These are phyloP conservation scores for Zoanthus solanderi DNA, from an alignment of 92 coral and sea anemone genomes.

Conservation along the genomic window DNA sequence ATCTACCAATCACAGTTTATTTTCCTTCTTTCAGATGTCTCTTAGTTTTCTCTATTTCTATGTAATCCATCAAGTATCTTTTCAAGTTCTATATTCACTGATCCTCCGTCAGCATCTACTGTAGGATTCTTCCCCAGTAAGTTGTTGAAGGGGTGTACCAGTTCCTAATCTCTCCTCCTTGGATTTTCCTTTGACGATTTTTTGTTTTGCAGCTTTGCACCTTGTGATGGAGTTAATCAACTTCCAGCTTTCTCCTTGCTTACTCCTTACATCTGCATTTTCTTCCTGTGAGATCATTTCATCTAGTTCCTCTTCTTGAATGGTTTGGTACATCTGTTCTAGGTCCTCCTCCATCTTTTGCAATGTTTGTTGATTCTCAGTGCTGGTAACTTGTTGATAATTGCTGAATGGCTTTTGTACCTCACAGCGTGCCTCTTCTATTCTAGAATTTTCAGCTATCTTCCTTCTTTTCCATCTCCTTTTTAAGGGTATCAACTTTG, in stretches of 20 bases:
- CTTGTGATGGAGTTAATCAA: background rate
- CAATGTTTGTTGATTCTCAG: too few species aligned
- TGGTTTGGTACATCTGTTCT: too few species aligned
- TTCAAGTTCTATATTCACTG: background rate
- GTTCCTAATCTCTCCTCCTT: background rate
- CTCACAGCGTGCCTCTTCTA: too few species aligned
- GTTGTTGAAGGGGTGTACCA: background rate
- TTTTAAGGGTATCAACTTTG: too few species aligned
- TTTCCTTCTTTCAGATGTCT: too few species aligned
- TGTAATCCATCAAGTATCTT: background rate
- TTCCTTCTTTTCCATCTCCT: too few species aligned
- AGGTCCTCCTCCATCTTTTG: too few species aligned
- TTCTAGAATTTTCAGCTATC: too few species aligned
- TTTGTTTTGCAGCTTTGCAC: background rate
- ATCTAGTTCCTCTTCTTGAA: background rate
- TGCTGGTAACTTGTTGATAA: too few species aligned
- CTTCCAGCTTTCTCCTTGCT: background rate
- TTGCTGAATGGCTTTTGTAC: too few species aligned
- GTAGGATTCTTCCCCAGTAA: background rate
- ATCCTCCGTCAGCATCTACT: background rate
- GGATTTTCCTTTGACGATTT: background rate
- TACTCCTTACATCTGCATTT: background rate
- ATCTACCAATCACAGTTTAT: background rate
- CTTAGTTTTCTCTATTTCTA: too few species aligned
- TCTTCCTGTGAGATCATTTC: too few species aligned